phyloP scores from a whole-genome alignment of 2,113 vertebrate species.

The Gnathonemus longibarbis region DNA sequence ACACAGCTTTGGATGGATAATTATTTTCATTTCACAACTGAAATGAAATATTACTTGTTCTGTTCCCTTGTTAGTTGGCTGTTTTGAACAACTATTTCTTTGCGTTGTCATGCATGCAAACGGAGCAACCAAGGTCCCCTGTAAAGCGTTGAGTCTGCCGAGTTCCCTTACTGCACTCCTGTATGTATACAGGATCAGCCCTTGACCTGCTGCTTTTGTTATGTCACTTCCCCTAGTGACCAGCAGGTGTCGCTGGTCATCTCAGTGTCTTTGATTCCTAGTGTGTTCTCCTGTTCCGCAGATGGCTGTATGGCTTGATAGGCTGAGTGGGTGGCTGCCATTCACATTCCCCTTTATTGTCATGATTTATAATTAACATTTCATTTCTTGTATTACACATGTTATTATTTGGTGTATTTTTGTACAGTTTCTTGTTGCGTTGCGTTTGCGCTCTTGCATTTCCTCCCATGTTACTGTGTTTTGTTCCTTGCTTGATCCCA shows the following conservation, averaged over 20 bases:
- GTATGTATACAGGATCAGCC: not conserved
- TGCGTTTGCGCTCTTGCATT: not conserved
- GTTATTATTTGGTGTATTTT: not conserved
- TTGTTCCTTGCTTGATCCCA: not conserved
- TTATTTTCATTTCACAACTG: not conserved
- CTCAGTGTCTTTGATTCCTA: not conserved
- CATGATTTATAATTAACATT: not conserved
- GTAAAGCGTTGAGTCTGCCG: not conserved
- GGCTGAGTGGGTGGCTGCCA: too few relatives aligned
- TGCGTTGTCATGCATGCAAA: not conserved
- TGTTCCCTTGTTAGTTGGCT: not conserved
- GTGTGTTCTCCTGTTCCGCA: not conserved
- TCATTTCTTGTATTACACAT: not conserved
- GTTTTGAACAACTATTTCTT: not conserved
- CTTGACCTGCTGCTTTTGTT: not conserved
- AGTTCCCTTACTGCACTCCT: not conserved
- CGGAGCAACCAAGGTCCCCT: not conserved
- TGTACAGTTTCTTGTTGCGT: not conserved
- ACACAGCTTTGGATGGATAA: not conserved
- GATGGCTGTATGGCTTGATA: not conserved
- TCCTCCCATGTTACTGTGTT: not conserved
- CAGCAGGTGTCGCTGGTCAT: not conserved
- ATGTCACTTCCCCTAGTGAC: not conserved
- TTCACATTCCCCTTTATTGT: not conserved
- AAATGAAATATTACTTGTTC: slow-evolving; percentile 1